Conservation (phyloP, 2,888 invertebrate genomes). For the Andrena praecox region DNA sequence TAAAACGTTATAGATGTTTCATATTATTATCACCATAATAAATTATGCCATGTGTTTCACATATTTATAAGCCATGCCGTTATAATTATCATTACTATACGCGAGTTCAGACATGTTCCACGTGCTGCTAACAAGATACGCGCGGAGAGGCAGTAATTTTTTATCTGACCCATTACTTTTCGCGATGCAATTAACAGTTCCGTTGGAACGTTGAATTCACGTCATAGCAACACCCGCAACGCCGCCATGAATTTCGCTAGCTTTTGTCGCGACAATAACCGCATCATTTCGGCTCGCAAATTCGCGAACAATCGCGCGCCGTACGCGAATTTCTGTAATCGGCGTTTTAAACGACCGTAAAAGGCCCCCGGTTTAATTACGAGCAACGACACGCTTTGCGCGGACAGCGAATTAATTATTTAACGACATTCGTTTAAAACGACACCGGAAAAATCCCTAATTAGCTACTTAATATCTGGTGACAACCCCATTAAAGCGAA, state of each 20-base stretch:
- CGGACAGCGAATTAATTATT: constrained; percentile 46
- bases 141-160: not conserved
- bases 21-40: not conserved
- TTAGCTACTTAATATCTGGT: constrained; percentile 50
- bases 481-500: constrained; percentile 26
- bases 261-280: constrained; percentile 42
- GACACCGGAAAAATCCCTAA: constrained; percentile 44
- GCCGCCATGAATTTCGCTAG: constrained; percentile 30
- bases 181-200: not conserved
- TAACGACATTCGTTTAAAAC: constrained; percentile 29
- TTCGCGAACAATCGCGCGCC: constrained; percentile 22
- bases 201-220: constrained; percentile 7
- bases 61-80: not conserved
- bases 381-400: constrained; percentile 46
- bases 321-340: constrained; percentile 48
- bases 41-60: not conserved
- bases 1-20: not conserved
- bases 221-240: not conserved
- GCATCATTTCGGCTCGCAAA: constrained; percentile 34
- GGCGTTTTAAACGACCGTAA: constrained; percentile 45
- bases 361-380: constrained; percentile 49
- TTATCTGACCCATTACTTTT: constrained; percentile 6
- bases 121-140: too few relatives aligned
- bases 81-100: not conserved
- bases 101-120: not conserved